These are phyloP conservation scores for Parelbella ahira DNA, from an alignment of 2,888 invertebrate species.

Conservation along the genomic window DNA sequence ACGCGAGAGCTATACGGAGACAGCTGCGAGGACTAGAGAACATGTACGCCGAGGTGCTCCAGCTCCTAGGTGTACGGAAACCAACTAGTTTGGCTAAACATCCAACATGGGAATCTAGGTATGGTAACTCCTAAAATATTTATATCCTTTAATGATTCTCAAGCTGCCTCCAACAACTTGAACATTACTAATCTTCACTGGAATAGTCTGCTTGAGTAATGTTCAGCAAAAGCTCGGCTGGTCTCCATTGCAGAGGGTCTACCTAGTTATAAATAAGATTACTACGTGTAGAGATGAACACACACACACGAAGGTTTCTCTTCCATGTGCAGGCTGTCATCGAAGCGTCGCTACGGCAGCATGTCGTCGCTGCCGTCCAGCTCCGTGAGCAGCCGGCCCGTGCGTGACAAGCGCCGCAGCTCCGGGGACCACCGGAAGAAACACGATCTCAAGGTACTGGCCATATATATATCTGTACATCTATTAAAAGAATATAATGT, in stretches of 20 bases:
- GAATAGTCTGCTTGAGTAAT: no score
- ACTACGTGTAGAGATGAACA: no score
- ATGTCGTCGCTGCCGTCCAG: slow-evolving; percentile 91
- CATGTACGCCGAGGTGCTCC: slow-evolving; percentile 91
- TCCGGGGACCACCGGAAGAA: slow-evolving; percentile 86
- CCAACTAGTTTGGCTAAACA: slow-evolving; percentile 50
- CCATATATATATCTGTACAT: no score
- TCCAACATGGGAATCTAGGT: slow-evolving; percentile 79
- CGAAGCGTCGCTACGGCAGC: slow-evolving; percentile 86
- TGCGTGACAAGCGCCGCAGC: slow-evolving; percentile 84
- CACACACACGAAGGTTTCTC: not conserved
- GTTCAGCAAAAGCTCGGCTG: no score
- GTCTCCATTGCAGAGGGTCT: no score
- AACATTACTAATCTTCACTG: no score
- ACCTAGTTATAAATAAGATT: no score
- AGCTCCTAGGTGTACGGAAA: slow-evolving; percentile 60
- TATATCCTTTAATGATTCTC: not conserved
- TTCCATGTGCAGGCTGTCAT: slow-evolving; percentile 58
- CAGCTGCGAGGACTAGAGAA: slow-evolving; percentile 91
- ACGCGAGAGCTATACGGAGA: slow-evolving; percentile 88
- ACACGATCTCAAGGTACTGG: slow-evolving; percentile 85
- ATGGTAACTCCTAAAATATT: no score
- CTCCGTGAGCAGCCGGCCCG: slow-evolving; percentile 89
- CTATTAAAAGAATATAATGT: no score
- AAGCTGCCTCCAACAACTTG: no score